Evolutionary conservation across 2,888 invertebrate genomes (phyloP).

Genomic region (Elgonia sp.): DNA sequence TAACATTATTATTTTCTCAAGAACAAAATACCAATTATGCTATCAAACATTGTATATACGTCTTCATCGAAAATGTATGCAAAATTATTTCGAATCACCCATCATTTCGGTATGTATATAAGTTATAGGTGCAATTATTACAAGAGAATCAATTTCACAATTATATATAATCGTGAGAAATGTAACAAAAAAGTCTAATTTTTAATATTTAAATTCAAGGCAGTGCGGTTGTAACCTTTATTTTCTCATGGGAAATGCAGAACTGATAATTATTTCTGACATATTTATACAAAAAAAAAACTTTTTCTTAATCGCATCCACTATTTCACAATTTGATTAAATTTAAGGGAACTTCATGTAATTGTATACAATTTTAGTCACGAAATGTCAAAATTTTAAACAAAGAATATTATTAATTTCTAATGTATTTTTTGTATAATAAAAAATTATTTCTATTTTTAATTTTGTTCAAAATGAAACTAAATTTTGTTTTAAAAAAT

Average conservation of each 20-base stretch:
- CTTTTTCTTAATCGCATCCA: conserved; percentile 28
- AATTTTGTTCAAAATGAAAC: no score
- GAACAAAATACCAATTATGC: neutral
- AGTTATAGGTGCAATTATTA: conserved; percentile 28
- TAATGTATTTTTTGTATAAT: no score
- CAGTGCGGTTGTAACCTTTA: conserved; percentile 1
- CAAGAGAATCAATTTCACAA: conserved; percentile 24
- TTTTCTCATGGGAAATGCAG: conserved; percentile 53
- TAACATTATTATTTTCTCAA: neutral
- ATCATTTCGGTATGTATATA: conserved; percentile 33
- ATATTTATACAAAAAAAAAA: conserved; percentile 16
- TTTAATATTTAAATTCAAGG: conserved; percentile 15
- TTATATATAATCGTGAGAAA: conserved; percentile 48
- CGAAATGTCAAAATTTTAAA: conserved; percentile 20
- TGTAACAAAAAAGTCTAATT: conserved; percentile 30
- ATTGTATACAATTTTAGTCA: conserved; percentile 21
- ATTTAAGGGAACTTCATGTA: conserved; percentile 4
- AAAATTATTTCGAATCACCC: conserved; percentile 21
- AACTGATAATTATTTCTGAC: conserved; percentile 46
- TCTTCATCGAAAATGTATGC: conserved; percentile 18
- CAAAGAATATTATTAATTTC: no score
- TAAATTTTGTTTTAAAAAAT: no score
- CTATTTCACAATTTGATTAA: conserved; percentile 6
- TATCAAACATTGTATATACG: neutral
- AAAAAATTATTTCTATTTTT: no score